Conservation (phyloP, 2,113 vertebrate species). For the Serilophus lunatus region DNA sequence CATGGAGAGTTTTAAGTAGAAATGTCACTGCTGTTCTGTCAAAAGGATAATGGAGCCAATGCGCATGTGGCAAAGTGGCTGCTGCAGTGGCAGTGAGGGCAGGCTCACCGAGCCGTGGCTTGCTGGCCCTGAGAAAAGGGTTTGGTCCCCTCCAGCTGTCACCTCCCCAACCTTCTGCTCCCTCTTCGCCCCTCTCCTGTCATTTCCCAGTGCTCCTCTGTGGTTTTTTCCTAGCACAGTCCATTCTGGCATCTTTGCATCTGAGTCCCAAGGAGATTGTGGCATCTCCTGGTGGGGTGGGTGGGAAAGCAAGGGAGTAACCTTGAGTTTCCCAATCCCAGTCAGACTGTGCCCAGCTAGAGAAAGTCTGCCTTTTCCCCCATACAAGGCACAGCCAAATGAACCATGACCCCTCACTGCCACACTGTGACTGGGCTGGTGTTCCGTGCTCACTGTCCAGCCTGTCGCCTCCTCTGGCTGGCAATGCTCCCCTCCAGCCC, state of each 20-base stretch:
- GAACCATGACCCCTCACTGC: neutral
- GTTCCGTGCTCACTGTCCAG: neutral
- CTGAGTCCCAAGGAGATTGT: neutral
- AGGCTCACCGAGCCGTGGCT: neutral
- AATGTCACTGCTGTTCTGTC: slow-evolving; percentile 49
- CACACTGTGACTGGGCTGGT: fast-evolving
- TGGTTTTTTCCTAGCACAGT: fast-evolving
- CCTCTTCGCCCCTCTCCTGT: neutral
- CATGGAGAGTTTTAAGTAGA: slow-evolving; percentile 47
- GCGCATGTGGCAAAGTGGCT: neutral
- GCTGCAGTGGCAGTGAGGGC: neutral
- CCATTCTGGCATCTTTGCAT: fast-evolving
- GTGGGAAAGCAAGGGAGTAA: neutral
- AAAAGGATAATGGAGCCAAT: neutral
- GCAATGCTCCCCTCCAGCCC: neutral
- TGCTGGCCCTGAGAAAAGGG: neutral
- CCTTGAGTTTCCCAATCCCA: fast-evolving
- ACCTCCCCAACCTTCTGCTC: neutral
- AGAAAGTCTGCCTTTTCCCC: neutral
- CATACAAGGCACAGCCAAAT: fast-evolving
- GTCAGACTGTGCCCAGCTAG: neutral
- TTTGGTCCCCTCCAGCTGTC: neutral
- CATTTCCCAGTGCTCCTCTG: neutral
- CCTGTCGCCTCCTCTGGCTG: neutral
- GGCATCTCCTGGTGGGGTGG: neutral